A percentile compares a stretch with the other conserved stretches of the same genome.
These are phyloP conservation scores for Bellardia pandia DNA, from an alignment of 2,888 invertebrate genomes.

Conservation along the genomic window DNA sequence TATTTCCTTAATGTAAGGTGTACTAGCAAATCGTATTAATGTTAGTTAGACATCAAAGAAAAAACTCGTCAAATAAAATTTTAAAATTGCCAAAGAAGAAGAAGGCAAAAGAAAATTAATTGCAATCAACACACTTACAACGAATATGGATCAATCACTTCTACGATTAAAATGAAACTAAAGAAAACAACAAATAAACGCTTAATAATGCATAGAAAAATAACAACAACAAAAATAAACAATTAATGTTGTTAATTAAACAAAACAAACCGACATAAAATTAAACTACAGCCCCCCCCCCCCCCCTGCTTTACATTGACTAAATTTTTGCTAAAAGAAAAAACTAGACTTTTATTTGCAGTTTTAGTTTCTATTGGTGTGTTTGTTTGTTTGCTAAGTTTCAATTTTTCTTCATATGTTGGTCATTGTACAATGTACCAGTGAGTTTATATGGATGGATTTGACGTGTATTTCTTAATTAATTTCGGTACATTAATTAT, in stretches of 20 bases:
- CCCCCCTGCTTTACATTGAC: not conserved
- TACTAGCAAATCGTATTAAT: not conserved
- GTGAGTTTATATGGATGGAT: slow-evolving; percentile 41
- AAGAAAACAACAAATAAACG: slow-evolving; percentile 24
- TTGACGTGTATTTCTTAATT: slow-evolving; percentile 72
- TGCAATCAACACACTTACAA: not conserved
- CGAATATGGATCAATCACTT: slow-evolving; percentile 53
- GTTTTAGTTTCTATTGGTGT: not conserved
- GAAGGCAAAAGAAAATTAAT: slow-evolving; percentile 16
- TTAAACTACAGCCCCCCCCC: slow-evolving; percentile 20
- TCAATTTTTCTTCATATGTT: slow-evolving; percentile 23
- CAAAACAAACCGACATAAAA: slow-evolving; percentile 35
- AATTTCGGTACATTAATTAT: slow-evolving; percentile 70
- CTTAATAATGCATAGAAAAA: slow-evolving; percentile 23
- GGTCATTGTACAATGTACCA: slow-evolving; percentile 38
- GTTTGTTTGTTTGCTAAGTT: not conserved
- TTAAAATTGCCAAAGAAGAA: not conserved
- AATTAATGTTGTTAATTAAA: slow-evolving; percentile 64
- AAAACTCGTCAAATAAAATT: not conserved
- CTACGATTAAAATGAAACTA: slow-evolving; percentile 26
- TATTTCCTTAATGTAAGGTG: not conserved
- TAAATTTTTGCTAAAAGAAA: slow-evolving; percentile 25
- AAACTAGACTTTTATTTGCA: slow-evolving; percentile 10
- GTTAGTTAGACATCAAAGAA: not conserved
- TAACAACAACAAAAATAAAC: not conserved